phyloP scores from a whole-genome alignment of 2,888 invertebrate genomes.

The Sipha maydis region DNA sequence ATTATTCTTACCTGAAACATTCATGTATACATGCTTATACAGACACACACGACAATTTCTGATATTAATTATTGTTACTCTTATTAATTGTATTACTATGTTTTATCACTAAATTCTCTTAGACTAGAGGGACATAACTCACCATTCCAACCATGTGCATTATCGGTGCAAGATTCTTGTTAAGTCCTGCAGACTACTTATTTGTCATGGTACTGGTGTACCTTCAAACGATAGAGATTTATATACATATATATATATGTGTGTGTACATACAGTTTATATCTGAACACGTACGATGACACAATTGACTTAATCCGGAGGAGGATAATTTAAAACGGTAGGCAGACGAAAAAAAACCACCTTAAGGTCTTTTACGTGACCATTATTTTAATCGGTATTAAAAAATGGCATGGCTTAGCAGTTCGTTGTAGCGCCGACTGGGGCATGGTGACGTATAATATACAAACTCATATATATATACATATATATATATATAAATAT shows the following conservation, averaged over 20 bases:
- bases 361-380: slow-evolving; percentile 60
- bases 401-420: slow-evolving; percentile 44
- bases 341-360: slow-evolving; percentile 26
- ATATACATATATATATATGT: background rate
- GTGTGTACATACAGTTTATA: background rate
- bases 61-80: no score
- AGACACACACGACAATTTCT: no score
- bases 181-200: no score
- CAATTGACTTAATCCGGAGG: slow-evolving; percentile 54
- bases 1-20: no score
- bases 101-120: no score
- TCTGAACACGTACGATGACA: slow-evolving; percentile 44
- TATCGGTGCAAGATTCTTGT: no score
- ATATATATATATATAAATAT: no score
- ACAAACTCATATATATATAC: background rate
- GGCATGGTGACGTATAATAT: background rate
- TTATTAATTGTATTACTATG: no score
- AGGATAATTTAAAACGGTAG: slow-evolving; percentile 52
- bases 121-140: no score
- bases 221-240: background rate
- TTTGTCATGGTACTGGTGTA: no score
- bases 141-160: no score
- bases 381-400: slow-evolving; percentile 61
- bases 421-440: background rate
- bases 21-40: no score